Evolutionary conservation across 1,140 invertebrate species (phyloP), one percentile per base, ranked within the genome.

Genomic region (Lepidurus arcticus): DNA sequence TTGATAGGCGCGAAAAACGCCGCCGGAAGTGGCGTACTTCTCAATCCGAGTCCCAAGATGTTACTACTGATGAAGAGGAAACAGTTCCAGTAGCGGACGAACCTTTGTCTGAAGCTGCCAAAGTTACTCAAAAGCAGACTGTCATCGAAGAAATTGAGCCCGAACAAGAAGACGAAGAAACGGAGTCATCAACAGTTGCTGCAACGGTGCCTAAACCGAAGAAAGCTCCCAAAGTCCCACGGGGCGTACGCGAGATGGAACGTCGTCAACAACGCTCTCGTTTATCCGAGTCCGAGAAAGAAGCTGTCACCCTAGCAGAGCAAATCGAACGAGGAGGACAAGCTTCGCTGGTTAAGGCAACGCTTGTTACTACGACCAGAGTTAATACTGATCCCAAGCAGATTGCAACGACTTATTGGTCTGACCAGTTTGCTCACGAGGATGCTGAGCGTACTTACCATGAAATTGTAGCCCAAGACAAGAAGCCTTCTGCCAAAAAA

Each of bases 371-470:
- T 73, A 81, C 77, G 42, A 11, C 79, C 44, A 53, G 78, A 11
- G 78, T 80, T 21, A 11, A 47, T 10, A 21, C 26, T 65, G 80
- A 80, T 73, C 53, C 53, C 21, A 21, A 65, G 21, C 16, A 65
- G 13, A 65, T 65, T 65, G 53, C 53, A 16, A 21, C n/a, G 21
- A 53, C 74, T 34, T 84, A 84, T 78, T 81, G 82, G 81, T 44
- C 74, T n/a, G 81, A 83, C 73, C 82, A 83, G 77, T 83, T 82
- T 81, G 75, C 78, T 43, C 82, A 81, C 79, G 75, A 81, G 73
- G 83, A 84, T 79, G 81, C 81, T 26, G 84, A 84, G 80, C 79
- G 76, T 75, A 74, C 78, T 76, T 84, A 81, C 80, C 80, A 83
- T 47, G 81, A 82, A 81, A 74, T 77, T 45, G 16, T 81, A 65